A percentile compares a stretch with the other conserved stretches of the same genome.
phyloP scores from a whole-genome alignment of 2,888 invertebrate genomes.

The Peribatodes rhomboidaria region DNA sequence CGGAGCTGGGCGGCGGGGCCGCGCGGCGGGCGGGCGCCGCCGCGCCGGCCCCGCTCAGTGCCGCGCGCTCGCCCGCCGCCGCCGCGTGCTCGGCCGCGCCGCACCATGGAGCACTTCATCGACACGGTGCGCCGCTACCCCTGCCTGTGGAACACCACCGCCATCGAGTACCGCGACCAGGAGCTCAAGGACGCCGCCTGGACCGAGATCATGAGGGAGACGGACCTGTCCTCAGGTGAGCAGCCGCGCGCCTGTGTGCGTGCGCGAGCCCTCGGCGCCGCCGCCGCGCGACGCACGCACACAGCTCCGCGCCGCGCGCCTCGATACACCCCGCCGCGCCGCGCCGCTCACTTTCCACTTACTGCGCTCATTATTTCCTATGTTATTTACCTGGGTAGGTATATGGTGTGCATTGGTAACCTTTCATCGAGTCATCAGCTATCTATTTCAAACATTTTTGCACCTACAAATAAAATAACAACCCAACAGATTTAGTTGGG shows the following conservation, averaged over 20 bases:
- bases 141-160: slow-evolving; percentile 81
- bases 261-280: too few species aligned
- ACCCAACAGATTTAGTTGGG: too few species aligned
- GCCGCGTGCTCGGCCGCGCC: slow-evolving; percentile 45
- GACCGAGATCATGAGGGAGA: slow-evolving; percentile 81
- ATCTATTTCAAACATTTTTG: too few species aligned
- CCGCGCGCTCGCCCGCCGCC: slow-evolving; percentile 51
- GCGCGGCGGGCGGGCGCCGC: slow-evolving; percentile 20
- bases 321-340: background rate
- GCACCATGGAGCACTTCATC: slow-evolving; percentile 79
- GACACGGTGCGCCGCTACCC: slow-evolving; percentile 79
- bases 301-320: background rate
- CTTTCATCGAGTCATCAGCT: too few species aligned
- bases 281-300: background rate
- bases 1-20: slow-evolving; percentile 27
- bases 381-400: too few species aligned
- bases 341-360: background rate
- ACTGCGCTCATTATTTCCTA: too few species aligned
- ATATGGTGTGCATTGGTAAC: too few species aligned
- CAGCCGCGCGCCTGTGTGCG: background rate
- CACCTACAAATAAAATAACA: too few species aligned
- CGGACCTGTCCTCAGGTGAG: slow-evolving; percentile 79
- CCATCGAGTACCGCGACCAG: slow-evolving; percentile 82
- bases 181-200: slow-evolving; percentile 83
- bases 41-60: slow-evolving; percentile 45